Conservation (phyloP, 2,797 vertebrate genomes). For the Chloroceryle amazona region DNA sequence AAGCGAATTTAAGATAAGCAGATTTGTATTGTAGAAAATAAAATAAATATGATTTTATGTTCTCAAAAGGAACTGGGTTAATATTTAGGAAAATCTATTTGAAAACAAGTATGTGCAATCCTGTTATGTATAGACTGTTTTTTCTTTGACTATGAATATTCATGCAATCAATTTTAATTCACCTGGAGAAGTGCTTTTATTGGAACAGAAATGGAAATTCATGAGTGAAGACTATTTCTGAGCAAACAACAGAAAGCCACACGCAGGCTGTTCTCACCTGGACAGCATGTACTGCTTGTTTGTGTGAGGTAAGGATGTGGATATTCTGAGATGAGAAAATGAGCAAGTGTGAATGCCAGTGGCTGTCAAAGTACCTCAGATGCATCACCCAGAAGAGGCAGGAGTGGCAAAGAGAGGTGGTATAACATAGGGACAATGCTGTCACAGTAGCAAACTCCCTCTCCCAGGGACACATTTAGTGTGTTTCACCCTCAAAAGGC, state of each 20-base stretch:
- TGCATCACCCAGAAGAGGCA: neutral
- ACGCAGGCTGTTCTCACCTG: neutral
- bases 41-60: neutral
- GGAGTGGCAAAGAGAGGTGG: accelerated
- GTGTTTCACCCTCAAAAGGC: neutral
- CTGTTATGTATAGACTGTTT: neutral
- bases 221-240: neutral
- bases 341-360: neutral
- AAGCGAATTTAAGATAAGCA: neutral
- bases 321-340: neutral
- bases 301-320: neutral
- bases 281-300: neutral
- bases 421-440: neutral
- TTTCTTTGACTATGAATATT: slow-evolving; percentile 4
- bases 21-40: neutral
- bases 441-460: neutral
- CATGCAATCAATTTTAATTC: slow-evolving; percentile 18
- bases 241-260: neutral
- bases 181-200: neutral
- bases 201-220: neutral
- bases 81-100: slow-evolving; percentile 4
- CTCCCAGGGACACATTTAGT: neutral
- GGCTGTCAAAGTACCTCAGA: neutral
- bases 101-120: neutral
- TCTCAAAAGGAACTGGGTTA: neutral